Base-by-base conservation (phyloP, 2,797 vertebrate species). In the Chelon auratus region DNA sequence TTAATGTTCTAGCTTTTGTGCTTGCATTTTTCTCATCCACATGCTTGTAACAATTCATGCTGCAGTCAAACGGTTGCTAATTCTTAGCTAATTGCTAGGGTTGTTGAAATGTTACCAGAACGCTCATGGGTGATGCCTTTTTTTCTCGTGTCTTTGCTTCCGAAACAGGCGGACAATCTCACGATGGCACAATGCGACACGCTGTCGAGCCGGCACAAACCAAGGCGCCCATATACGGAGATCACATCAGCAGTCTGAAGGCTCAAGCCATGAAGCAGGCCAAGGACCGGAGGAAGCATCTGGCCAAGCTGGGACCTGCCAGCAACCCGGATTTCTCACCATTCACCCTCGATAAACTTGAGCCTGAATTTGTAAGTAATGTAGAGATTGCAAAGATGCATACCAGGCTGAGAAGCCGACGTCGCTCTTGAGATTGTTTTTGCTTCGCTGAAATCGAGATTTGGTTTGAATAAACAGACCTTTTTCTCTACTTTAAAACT, bases 291-390 rank as follows among this genome's bases (percentile, higher is more conserved):
- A 93, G 92, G 69, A 96, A 96, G 91, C 95, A 96, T 90, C 66
- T 96, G 87, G 94, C 95, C n/a, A 89, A 92, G 76, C 93, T 93
- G 67, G 95, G 95, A 78, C 92, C 94, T 0, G 84, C 94, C 59
- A 91, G 91, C 61, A 91, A 94, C 0, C 90, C 94, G 81, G 96
- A 94, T 51, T 78, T 95, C 87, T 91, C 95, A 0, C 86, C 91
- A 0, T 90, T 94, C 37, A 87, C 92, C 62, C 80, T 92, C 1
- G 94, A 95, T 66, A 97, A 96, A 81, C 93, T 95, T 68, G 96
- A 97, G 72, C 95, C 95, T 0, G 96, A 98, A 82, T 94, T 97
- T 79, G 97, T 98, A 89, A 87, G 95, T 94, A 55, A 60, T 59
- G 30, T 1, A 15, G 14, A 18, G 51, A 68, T 54, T 65, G 17